Percentiles rank a stretch among this genome's conserved stretches.
Evolutionary conservation across 2,113 vertebrate species (phyloP).

Genomic region (Microtus ochrogaster): DNA sequence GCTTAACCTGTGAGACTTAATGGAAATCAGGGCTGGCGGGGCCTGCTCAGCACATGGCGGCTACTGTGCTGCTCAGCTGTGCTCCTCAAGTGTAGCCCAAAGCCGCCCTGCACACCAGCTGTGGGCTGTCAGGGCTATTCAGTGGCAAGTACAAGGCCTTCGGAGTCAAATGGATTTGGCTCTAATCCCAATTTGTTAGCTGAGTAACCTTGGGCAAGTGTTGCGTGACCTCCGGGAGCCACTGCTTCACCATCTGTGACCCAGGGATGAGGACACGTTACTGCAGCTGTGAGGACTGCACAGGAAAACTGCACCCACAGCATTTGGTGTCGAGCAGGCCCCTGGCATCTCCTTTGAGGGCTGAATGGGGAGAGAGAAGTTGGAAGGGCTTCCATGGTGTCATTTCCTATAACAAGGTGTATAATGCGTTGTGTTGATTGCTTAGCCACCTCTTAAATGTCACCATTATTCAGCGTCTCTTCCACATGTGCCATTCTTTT

Average conservation of each 20-base stretch:
- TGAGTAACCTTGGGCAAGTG: background rate
- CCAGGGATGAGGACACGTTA: background rate
- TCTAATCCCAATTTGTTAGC: background rate
- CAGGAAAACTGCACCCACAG: background rate
- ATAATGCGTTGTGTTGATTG: background rate
- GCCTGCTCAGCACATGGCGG: background rate
- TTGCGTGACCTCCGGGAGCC: background rate
- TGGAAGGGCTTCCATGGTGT: background rate
- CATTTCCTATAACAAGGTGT: background rate
- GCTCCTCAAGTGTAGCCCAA: rapidly evolving
- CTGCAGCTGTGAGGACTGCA: too few species aligned
- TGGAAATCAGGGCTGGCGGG: background rate
- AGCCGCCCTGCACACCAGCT: background rate
- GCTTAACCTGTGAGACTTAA: background rate
- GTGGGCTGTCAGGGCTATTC: background rate
- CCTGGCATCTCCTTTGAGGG: background rate
- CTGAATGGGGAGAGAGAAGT: background rate
- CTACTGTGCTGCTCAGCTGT: too few species aligned
- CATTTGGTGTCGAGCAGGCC: background rate
- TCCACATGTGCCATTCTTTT: background rate
- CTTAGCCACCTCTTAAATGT: background rate
- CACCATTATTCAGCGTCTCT: background rate
- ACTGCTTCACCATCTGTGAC: background rate
- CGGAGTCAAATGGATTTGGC: background rate
- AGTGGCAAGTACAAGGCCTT: background rate